phyloP scores from a whole-genome alignment of 2,888 invertebrate species.

The Chrysomela aeneicollis region DNA sequence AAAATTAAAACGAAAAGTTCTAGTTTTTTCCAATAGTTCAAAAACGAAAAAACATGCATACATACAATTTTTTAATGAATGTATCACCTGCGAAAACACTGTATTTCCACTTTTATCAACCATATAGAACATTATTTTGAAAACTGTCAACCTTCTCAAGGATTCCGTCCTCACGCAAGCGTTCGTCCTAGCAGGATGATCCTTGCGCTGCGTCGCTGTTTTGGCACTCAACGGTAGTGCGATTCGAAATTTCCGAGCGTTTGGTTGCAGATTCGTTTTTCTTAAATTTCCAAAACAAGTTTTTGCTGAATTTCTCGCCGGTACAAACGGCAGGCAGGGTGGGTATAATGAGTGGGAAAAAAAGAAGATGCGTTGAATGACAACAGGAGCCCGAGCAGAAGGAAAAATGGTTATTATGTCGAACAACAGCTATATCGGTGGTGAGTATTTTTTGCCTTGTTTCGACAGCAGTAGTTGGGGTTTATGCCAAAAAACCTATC shows the following conservation, averaged over 20 bases:
- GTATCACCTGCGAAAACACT: no score
- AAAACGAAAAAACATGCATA: no score
- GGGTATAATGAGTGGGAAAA: slow-evolving; percentile 1
- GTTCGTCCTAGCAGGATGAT: slow-evolving; percentile 39
- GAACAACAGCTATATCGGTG: slow-evolving; percentile 45
- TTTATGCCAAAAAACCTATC: no score
- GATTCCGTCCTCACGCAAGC: slow-evolving; percentile 45
- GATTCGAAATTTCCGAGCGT: slow-evolving; percentile 20
- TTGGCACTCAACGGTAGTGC: slow-evolving; percentile 25
- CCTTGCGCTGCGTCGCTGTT: slow-evolving; percentile 31
- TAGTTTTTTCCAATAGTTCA: no score
- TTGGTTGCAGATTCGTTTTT: not conserved
- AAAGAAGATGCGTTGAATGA: slow-evolving; percentile 18
- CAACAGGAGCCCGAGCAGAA: not conserved
- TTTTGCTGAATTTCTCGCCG: not conserved
- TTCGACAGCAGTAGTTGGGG: no score
- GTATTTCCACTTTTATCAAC: not conserved
- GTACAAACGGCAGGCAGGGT: not conserved
- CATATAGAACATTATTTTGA: slow-evolving; percentile 9
- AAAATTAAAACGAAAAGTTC: no score
- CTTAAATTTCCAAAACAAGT: not conserved
- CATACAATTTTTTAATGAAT: no score
- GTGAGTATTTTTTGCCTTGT: slow-evolving; percentile 38
- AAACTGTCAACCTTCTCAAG: slow-evolving; percentile 38
- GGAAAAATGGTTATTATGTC: slow-evolving; percentile 47